Conservation (phyloP, 2,888 invertebrate genomes). For the Agrotis clavis region DNA sequence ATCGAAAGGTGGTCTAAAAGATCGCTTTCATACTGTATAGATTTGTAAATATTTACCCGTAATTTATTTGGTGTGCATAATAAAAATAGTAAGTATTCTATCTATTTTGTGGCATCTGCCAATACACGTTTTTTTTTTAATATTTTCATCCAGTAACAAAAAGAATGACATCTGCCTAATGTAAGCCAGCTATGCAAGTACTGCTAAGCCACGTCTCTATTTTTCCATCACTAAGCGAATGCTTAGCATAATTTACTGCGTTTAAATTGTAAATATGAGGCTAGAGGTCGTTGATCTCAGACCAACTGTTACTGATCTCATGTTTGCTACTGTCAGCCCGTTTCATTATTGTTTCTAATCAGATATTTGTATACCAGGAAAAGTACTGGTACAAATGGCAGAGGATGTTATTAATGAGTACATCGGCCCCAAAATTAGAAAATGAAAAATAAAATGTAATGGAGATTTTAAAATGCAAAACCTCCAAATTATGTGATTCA, state of each 20-base stretch:
- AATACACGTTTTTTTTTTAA: no score
- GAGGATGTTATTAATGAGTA: background rate
- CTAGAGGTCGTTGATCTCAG: constrained; percentile 38
- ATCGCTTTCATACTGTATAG: no score
- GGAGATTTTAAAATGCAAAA: background rate
- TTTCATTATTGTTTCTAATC: constrained; percentile 8
- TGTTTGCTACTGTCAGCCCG: constrained; percentile 7
- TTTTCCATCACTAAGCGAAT: constrained; percentile 15
- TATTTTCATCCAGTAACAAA: constrained; percentile 1
- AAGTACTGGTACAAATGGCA: no score
- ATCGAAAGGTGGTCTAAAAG: no score
- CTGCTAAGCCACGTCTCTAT: background rate
- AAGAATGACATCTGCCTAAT: background rate
- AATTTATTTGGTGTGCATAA: no score
- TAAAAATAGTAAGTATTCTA: no score
- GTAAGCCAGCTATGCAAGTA: background rate
- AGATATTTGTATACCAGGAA: background rate
- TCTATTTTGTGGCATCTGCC: no score
- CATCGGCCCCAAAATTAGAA: background rate
- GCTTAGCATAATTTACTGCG: constrained; percentile 24
- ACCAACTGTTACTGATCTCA: constrained; percentile 29
- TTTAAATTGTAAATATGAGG: constrained; percentile 40
- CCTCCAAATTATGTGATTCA: background rate
- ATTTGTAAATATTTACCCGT: no score
- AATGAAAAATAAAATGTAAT: background rate